Evolutionary conservation across 2,888 invertebrate genomes (phyloP).

Genomic region (Petrophora chlorosata): DNA sequence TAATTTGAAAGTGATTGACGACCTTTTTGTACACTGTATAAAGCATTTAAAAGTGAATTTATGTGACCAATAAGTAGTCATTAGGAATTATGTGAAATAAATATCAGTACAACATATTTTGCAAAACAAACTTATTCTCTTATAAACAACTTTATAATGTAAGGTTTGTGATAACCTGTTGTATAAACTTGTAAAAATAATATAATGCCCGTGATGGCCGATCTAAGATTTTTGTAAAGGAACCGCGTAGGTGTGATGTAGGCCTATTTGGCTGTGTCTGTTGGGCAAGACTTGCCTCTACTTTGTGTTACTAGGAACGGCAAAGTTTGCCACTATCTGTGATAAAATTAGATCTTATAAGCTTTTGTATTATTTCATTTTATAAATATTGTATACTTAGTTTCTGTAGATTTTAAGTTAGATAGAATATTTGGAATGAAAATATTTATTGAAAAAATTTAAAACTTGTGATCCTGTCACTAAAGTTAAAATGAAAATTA

Average conservation of each 20-base stretch:
- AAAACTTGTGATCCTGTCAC: slow-evolving; percentile 65
- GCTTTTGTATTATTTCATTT: slow-evolving; percentile 47
- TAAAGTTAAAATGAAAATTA: slow-evolving; percentile 76
- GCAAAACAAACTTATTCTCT: too few relatives aligned
- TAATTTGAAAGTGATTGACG: not conserved
- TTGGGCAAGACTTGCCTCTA: slow-evolving; percentile 68
- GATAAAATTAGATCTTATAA: slow-evolving; percentile 75
- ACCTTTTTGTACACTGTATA: slow-evolving; percentile 6
- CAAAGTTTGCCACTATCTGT: slow-evolving; percentile 75
- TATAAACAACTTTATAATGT: not conserved
- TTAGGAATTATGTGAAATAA: slow-evolving; percentile 1
- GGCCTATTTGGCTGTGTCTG: slow-evolving; percentile 73
- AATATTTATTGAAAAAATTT: slow-evolving; percentile 80
- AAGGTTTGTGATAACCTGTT: not conserved
- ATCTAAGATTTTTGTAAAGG: slow-evolving; percentile 15
- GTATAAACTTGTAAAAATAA: slow-evolving; percentile 6
- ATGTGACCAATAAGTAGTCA: slow-evolving; percentile 14
- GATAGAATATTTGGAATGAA: slow-evolving; percentile 42
- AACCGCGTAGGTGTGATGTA: slow-evolving; percentile 44
- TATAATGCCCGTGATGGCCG: slow-evolving; percentile 6
- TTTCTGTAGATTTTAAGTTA: slow-evolving; percentile 31
- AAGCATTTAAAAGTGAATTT: slow-evolving; percentile 5
- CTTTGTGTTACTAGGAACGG: slow-evolving; percentile 70
- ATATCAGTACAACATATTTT: too few relatives aligned
- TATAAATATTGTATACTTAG: slow-evolving; percentile 41